Conservation (phyloP, 1,140 invertebrate species). For the Brachionus asplanchnoidis region DNA sequence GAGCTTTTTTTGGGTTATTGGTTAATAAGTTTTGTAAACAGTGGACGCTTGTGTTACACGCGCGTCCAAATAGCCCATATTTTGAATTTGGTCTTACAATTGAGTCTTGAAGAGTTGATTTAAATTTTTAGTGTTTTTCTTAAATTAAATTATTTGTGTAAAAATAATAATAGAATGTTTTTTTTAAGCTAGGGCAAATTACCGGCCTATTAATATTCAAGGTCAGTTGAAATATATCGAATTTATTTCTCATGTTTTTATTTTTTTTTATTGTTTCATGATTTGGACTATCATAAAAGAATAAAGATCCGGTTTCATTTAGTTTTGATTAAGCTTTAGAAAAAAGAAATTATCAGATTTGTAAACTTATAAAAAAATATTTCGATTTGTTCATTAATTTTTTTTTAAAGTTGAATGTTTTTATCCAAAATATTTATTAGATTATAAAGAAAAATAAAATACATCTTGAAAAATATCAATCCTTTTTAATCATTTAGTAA, state of each 20-base stretch:
- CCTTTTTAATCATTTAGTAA: too few relatives aligned
- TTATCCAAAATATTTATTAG: too few relatives aligned
- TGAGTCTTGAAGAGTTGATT: neutral
- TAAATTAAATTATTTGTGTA: neutral
- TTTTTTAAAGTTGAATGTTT: too few relatives aligned
- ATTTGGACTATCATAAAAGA: neutral
- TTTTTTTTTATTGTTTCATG: neutral
- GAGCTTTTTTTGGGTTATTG: neutral
- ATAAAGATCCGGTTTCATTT: conserved; percentile 10
- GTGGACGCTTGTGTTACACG: neutral
- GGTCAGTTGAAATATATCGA: neutral
- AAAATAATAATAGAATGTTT: neutral
- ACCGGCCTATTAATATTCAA: neutral
- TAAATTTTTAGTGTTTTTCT: neutral
- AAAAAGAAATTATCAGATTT: neutral
- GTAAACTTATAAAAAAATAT: neutral
- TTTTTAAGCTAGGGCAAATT: neutral
- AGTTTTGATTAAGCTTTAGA: neutral
- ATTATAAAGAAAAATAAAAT: too few relatives aligned
- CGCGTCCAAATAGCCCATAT: neutral
- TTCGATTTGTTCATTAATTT: too few relatives aligned
- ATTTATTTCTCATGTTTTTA: neutral
- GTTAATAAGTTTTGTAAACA: neutral
- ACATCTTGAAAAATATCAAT: too few relatives aligned
- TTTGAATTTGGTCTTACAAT: neutral